Base-by-base conservation (phyloP, 2,797 vertebrate species). In the Fistularia commersonii region DNA sequence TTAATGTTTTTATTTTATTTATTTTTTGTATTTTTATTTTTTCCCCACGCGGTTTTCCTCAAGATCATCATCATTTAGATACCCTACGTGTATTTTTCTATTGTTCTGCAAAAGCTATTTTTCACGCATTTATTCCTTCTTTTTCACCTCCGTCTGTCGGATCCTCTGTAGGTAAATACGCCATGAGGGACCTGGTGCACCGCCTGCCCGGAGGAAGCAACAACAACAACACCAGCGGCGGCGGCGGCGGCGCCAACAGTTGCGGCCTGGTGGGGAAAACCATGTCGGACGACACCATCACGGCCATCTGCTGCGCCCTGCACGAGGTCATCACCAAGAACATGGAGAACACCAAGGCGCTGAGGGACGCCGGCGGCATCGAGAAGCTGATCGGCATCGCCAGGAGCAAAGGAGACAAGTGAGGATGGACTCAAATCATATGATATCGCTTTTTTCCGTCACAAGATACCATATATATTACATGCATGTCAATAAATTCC, bases 261-360 rank as follows among this genome's bases (percentile, higher is more conserved):
- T 90, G 67, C 45, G 79, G 42, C 35, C 75, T 92, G 14, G 74
- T 81, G 0, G 94, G 92, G 78, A 98, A 98, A 90, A 90, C 94
- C 88, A 98, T 98, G 95, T 98, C 96, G 0, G 97, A 99, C 48
- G 96, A 98, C 90, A 99, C 96, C n/a, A 90, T 99, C 78, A 98
- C 97, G 1, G 97, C 96, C 5, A 93, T 99, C 86, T 99, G 97
- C 89, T 99, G 97, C 58, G 97, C 97, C 8, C 88, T 99, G 73
- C 96, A 99, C 3, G 97, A 99, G 88, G 96, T 99, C 87, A 98
- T 99, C 88, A 98, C 96, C 79, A 98, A 98, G 89, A 99, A 99
- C 88, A 98, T 98, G 96, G 97, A 99, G 90, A 99, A 99, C 53
- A 94, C 97, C 89, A 98, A 98, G 89, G 96, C 97, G 83, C 93